These are phyloP conservation scores for Aratinga solstitialis DNA, from an alignment of 2,797 vertebrate species.

Conservation along the genomic window DNA sequence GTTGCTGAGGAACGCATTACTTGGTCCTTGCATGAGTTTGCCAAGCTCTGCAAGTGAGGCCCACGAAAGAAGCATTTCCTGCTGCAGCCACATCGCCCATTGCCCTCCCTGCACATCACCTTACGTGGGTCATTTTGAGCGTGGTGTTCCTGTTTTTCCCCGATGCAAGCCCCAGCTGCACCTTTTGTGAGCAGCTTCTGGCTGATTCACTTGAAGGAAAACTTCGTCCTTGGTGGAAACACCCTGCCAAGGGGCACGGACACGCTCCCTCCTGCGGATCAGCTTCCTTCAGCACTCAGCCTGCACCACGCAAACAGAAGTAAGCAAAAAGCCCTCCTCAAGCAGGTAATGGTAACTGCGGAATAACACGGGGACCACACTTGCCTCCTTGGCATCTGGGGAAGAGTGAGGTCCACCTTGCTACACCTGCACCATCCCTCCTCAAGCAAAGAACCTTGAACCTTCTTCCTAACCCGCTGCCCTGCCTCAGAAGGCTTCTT, in stretches of 20 bases:
- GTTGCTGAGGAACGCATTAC: neutral
- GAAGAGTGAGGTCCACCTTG: neutral
- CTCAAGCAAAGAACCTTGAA: neutral
- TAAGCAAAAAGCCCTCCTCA: neutral
- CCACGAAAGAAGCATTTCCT: neutral
- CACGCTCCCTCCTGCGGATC: neutral
- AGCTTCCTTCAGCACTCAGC: neutral
- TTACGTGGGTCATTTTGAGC: neutral
- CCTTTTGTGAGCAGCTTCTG: neutral
- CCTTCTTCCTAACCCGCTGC: accelerated
- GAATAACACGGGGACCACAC: neutral
- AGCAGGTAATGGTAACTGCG: neutral
- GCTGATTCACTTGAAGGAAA: conserved; percentile 17
- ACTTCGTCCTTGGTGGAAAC: conserved; percentile 17
- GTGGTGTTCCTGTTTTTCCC: neutral
- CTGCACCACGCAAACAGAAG: neutral
- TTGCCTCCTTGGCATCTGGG: accelerated
- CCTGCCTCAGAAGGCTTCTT: neutral
- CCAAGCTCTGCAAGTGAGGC: neutral
- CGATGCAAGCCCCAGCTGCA: neutral
- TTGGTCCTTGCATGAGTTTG: neutral
- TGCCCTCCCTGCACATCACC: neutral
- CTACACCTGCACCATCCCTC: neutral
- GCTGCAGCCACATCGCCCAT: neutral
- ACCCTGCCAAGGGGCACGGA: neutral